Evolutionary conservation across 2,113 vertebrate genomes (phyloP).

Genomic region (Pandion haliaetus): DNA sequence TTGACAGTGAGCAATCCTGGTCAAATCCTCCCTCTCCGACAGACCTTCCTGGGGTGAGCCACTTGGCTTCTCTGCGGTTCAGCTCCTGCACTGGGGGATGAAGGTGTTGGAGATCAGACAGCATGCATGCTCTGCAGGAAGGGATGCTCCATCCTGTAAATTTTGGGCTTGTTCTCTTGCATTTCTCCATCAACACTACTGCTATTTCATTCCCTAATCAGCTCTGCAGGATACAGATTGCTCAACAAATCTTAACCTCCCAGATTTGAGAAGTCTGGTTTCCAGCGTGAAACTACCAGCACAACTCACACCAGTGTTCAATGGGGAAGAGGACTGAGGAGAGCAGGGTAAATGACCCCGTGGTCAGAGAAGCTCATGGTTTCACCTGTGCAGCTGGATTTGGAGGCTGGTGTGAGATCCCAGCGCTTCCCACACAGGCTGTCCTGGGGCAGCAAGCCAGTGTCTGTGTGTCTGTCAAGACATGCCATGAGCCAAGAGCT

Average conservation of each 20-base stretch:
- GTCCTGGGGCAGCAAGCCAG: neutral
- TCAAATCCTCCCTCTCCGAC: neutral
- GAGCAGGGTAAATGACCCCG: neutral
- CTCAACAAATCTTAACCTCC: neutral
- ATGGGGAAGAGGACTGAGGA: rapidly evolving
- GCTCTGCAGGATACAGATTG: neutral
- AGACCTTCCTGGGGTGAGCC: neutral
- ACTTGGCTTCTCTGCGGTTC: neutral
- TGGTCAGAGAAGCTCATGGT: neutral
- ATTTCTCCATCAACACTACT: neutral
- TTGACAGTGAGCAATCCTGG: neutral
- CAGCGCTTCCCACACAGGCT: neutral
- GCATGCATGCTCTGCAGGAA: neutral
- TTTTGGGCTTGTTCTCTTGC: neutral
- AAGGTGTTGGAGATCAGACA: neutral
- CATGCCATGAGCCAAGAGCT: neutral
- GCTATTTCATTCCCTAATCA: neutral
- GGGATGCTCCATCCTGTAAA: neutral
- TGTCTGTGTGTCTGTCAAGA: neutral
- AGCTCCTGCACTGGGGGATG: neutral
- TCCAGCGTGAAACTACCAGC: neutral
- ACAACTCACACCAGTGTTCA: neutral
- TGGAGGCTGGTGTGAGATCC: neutral
- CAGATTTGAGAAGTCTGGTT: neutral
- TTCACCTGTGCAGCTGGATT: neutral